Evolutionary conservation across 2,113 vertebrate genomes (phyloP).

Genomic region (Nibea coibor): DNA sequence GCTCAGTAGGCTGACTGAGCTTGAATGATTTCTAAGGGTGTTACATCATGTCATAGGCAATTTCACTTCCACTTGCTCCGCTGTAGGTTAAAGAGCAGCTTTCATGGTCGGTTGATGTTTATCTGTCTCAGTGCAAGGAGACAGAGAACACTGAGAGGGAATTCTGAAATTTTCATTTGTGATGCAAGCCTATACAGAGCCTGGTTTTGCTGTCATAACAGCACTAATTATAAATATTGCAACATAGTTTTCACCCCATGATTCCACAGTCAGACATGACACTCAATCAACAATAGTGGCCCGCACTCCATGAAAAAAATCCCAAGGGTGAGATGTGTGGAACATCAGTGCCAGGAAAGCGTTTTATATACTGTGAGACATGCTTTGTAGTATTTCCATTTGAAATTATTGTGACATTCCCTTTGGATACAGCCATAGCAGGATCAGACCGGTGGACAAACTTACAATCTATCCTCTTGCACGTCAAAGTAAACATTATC

Average conservation of each 20-base stretch:
- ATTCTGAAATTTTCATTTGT: not conserved
- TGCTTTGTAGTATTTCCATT: conserved; percentile 40
- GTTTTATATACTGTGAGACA: conserved; percentile 20
- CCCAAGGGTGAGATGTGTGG: conserved; percentile 24
- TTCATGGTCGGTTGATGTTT: not conserved
- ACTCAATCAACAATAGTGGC: conserved; percentile 23
- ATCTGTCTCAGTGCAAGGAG: not conserved
- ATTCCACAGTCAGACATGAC: conserved; percentile 27
- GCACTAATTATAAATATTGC: conserved; percentile 34
- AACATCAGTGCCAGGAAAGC: conserved; percentile 26
- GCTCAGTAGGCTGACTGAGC: not conserved
- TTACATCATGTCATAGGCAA: not conserved
- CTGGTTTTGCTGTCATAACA: not conserved
- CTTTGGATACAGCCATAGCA: not conserved
- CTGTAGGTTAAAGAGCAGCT: not conserved
- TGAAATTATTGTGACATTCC: conserved; percentile 29
- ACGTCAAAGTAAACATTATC: not conserved
- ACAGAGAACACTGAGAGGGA: not conserved
- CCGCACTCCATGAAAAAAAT: conserved; percentile 25
- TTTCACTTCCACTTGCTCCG: not conserved
- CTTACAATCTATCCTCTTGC: not conserved
- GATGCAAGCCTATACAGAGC: not conserved
- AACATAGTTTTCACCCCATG: conserved; percentile 11
- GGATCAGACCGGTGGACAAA: conserved; percentile 5
- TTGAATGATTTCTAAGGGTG: not conserved